Base-by-base conservation (phyloP, 2,113 vertebrate genomes). In the Poeciliopsis prolifica region DNA sequence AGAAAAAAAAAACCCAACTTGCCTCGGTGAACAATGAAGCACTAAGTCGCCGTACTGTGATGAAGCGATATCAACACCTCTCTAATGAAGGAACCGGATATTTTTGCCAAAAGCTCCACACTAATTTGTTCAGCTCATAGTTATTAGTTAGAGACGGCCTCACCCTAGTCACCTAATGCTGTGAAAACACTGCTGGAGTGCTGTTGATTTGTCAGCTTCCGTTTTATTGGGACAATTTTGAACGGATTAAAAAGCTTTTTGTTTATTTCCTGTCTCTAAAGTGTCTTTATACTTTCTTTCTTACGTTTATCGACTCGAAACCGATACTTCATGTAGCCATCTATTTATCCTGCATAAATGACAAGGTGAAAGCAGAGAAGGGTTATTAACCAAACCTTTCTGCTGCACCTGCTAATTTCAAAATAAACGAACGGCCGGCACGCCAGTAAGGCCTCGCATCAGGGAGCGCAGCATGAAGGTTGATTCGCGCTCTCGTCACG, bases 401-500 rank as follows among this genome's bases (percentile, higher is more conserved):
- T 29, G 31, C 26, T 37, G n/a, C 35, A 28, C 30, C 63, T 9
- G 22, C 40, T 35, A 17, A 63, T 42, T 78, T 15, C 28, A 24
- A 61, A 62, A 76, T 33, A 35, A 74, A 72, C 48, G 14, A 54
- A 68, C 65, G 77, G 28, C 74, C 33, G 35, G 30, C 68, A 70
- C 61, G 35, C 58, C 28, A 61, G 40, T 58, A 30, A 35, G 44
- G 64, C 54, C 54, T 22, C 48, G 1, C 58, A 64, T 71, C 26
- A 70, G 66, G 72, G 71, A 68, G 75, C 58, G 61, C 26, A 74
- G 70, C 80, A 77, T 83, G 77, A 87, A 83, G 83, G 83, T 73
- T 87, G 85, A 89, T 85, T 87, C 78, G 65, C 33, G 26, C 81
- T 76, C 28, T 70, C 80, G 75, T 83, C 68, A 79, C n/a, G 62